Base-by-base conservation (phyloP, 2,888 invertebrate genomes). In the Parnassius orleans region DNA sequence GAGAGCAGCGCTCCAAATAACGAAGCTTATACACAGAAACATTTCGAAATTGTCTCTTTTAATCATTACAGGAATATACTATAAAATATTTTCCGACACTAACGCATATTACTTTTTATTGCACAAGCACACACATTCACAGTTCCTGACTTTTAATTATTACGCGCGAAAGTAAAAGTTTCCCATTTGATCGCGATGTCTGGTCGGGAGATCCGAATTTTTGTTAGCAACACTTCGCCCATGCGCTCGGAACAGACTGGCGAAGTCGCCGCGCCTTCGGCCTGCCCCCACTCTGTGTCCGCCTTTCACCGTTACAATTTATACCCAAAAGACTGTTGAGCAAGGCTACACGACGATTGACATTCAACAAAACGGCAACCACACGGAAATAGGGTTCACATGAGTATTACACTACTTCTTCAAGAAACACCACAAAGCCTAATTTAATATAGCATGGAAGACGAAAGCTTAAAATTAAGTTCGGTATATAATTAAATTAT, bases 291-390 rank as follows among this genome's bases (percentile, higher is more conserved):
- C 87, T 84, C 81, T 75, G 83, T 84, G 87, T 81, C 81, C 84
- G 87, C 84, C 78, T 78, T 78, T 78, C 78, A 78, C 78, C 77
- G 77, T 76, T 77, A 78, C 75, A 72, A 83, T 87, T 87, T 80
- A 83, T 83, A 79, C 83, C 83, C 82, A 78, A 87, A 85, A 84
- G 77, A 84, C 83, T 74, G 77, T 87, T 88, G 78, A 83, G 87
- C 90, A 89, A 90, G 90, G 89, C 89, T 88, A 77, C 81, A 81
- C 77, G 86, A 83, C 85, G 89, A 89, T 83, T 89, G 90, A 89
- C 90, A 89, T 88, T 88, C 83, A 87, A 84, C 88, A 88, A 86
- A 86, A 84, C 81, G 72, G 77, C 74, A 78, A 73, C 76, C 76
- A 81, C 76, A 86, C 87, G 87, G 86, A 88, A 87, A 88, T 83